phyloP scores from a whole-genome alignment of 2,797 vertebrate genomes.

The Catamblyrhynchus diadema region DNA sequence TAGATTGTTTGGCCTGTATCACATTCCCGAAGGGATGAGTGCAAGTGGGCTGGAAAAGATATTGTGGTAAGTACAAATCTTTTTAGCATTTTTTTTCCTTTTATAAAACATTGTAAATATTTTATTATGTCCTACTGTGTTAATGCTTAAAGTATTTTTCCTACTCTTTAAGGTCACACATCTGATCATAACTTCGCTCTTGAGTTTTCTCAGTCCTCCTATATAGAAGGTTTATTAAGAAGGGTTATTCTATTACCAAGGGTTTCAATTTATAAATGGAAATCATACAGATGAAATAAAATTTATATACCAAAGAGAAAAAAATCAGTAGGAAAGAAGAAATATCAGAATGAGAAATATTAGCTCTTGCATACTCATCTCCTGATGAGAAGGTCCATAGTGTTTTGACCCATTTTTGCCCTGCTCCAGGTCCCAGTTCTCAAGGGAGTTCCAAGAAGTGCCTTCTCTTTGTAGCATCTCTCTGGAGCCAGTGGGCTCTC shows the following conservation, averaged over 20 bases:
- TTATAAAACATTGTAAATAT: slow-evolving; percentile 50
- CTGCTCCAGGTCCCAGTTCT: not conserved
- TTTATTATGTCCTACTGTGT: slow-evolving; percentile 37
- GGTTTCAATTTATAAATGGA: not conserved
- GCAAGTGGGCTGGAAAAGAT: slow-evolving; percentile 99
- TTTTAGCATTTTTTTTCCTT: not conserved
- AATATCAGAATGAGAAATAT: not conserved
- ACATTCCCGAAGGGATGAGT: slow-evolving; percentile 90
- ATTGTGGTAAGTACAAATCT: slow-evolving; percentile 84
- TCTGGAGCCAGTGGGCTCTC: not conserved
- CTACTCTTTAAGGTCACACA: not conserved
- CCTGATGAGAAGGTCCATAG: not conserved
- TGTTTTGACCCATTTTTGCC: not conserved
- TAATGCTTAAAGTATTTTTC: slow-evolving; percentile 37
- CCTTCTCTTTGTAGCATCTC: not conserved
- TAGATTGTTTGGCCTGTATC: slow-evolving; percentile 95
- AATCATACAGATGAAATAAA: not conserved
- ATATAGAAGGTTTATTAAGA: not conserved
- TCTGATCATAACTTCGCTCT: not conserved
- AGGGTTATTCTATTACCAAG: not conserved
- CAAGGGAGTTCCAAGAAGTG: not conserved
- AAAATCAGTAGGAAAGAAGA: not conserved
- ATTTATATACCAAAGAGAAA: not conserved
- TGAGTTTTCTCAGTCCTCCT: not conserved
- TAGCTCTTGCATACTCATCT: not conserved